Evolutionary conservation across 2,797 vertebrate species (phyloP), one percentile per base, ranked within the genome.

Genomic region (Halcyon smyrnensis): DNA sequence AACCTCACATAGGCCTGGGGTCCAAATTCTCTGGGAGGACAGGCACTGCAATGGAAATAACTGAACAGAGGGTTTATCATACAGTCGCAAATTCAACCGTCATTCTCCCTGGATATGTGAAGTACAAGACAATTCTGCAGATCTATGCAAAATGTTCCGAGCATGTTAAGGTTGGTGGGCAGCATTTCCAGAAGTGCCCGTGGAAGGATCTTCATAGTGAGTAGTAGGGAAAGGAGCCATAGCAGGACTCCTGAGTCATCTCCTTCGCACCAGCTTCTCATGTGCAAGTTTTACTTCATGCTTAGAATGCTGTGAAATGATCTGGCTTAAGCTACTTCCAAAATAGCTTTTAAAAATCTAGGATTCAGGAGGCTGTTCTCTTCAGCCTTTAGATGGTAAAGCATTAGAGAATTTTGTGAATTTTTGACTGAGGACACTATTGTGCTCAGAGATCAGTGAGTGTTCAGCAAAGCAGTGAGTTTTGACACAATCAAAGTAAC

Each of bases 401-500:
- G n/a, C 19, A 30, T 16, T 34, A 39, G 24, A 68, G 50, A 62
- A 82, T 86, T 51, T 54, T 88, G 14, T 65, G 30, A n/a, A 3
- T 7, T 3, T 57, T 12, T 46, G 36, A n/a, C 36, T 12, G 6
- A 87, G 30, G n/a, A 69, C 43, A 82, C 50, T 57, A 45, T 5
- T 30, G 36, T 57, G 9, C 20, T 50, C 9, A 82, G 32, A 84
- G 37, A 92, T 65, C 36, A 68, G 17, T 1, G 8, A 68, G 11
- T 6, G 8, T 68, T 92, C 46, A 82, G 39, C 27, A 57, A 71
- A 90, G 28, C 37, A 28, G 18, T 67, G 59, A 54, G 27, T 46
- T 79, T 69, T 93, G 70, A 87, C 64, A 73, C 24, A 76, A 60
- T 43, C 81, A 54, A 90, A 88, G 34, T 34, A 68, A 78, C 36